Base-by-base conservation (phyloP, 2,113 vertebrate species). In the Pachycephala philippinensis region DNA sequence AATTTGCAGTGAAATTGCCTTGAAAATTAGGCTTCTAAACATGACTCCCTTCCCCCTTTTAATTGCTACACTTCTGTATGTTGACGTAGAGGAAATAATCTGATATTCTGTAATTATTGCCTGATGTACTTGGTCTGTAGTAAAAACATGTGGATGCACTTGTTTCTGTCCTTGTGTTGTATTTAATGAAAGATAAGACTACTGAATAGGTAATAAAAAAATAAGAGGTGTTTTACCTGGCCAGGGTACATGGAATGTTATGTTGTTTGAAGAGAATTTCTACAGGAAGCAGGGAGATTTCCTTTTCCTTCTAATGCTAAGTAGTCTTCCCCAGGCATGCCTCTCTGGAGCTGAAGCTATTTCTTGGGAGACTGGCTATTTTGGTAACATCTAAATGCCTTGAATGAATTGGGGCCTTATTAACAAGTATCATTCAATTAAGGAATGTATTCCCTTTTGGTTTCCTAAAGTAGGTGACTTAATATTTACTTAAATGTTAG, bases 401-500 rank as follows among this genome's bases (percentile, higher is more conserved):
- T 89, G 49, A 82, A 63, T 37, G 40, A 71, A 72, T 76, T 53
- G 45, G 27, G 49, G 17, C 57, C 63, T 85, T 69, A 71, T 85
- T 79, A 93, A 84, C 42, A 76, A 95, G 65, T 28, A 75, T 70
- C 65, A 68, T 84, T 89, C 56, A 93, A 64, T 93, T 93, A 94
- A 85, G 27, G 37, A 64, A 79, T 22, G 13, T 79, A 79, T 93
- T 93, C 93, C 88, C 66, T 71, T 65, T 56, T 52, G 93, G 24
- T 31, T 96, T 82, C 44, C n/a, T 71, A 15, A 75, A 75, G 70
- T 66, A 89, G 74, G 60, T 70, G 52, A 60, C 65, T 81, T 42
- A 93, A 22, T 93, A 28, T 91, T 91, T 91, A 60, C 68, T 86
- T 49, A 78, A 84, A 39, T 5, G 21, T n/a, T 64, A 90, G 61